phyloP scores from a whole-genome alignment of 2,113 vertebrate species.

The Porphyrio hochstetteri region DNA sequence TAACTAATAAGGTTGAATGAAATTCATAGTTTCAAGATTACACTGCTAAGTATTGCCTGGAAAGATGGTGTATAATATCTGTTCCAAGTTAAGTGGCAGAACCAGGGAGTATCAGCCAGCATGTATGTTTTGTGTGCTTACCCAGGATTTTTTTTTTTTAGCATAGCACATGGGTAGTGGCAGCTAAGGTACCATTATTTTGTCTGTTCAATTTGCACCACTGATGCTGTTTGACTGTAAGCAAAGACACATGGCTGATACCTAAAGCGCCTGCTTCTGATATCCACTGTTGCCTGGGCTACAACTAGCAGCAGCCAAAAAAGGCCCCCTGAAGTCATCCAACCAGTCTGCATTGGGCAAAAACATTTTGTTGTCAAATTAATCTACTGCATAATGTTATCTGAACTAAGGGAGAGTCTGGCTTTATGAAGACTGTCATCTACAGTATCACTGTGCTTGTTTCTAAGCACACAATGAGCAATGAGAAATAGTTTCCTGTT shows the following conservation, averaged over 20 bases:
- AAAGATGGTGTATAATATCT: background rate
- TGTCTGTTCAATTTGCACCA: background rate
- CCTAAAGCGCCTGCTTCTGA: background rate
- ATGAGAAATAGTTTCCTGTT: background rate
- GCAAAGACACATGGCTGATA: fast-evolving
- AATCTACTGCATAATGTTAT: background rate
- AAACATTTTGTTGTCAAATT: background rate
- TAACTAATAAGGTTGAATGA: background rate
- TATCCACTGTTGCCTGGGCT: background rate
- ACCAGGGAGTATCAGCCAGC: background rate
- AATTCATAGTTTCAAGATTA: background rate
- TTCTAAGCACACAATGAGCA: background rate
- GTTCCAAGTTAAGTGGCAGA: background rate
- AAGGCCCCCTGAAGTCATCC: background rate
- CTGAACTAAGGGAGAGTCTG: background rate
- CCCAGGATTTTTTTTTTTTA: background rate
- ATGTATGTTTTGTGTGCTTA: background rate
- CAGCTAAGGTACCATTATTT: background rate
- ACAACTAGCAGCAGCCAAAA: background rate
- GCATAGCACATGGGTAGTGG: background rate
- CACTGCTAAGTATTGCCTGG: background rate
- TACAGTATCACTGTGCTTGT: background rate
- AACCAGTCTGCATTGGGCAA: background rate
- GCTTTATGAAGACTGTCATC: background rate
- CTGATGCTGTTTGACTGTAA: background rate